These are phyloP conservation scores for Aphaenogaster rudis DNA, from an alignment of 1,140 invertebrate genomes.

Conservation along the genomic window DNA sequence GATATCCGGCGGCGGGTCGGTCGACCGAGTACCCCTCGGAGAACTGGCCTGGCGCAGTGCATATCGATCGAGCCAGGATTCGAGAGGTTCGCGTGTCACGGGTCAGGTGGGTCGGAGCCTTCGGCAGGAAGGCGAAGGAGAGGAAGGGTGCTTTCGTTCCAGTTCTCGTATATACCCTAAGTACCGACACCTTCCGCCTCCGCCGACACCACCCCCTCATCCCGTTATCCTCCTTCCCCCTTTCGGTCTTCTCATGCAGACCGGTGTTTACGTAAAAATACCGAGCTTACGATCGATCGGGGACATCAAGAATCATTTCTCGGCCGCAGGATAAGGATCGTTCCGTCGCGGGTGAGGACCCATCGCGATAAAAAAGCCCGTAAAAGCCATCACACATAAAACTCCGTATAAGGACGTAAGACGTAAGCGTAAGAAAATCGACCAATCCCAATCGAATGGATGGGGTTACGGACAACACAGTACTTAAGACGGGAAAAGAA, in stretches of 20 bases:
- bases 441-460: no score
- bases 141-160: slow-evolving; percentile 42
- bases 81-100: slow-evolving; percentile 70
- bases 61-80: slow-evolving; percentile 63
- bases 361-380: not conserved
- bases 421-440: not conserved
- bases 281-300: slow-evolving; percentile 43
- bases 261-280: slow-evolving; percentile 62
- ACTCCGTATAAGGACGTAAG: not conserved
- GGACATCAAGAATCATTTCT: slow-evolving; percentile 38
- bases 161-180: slow-evolving; percentile 58
- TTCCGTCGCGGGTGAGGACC: not conserved
- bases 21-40: slow-evolving; percentile 41
- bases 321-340: not conserved
- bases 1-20: slow-evolving; percentile 49
- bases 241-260: not conserved
- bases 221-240: not conserved
- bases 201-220: not conserved
- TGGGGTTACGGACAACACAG: no score
- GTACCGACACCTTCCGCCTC: slow-evolving; percentile 56
- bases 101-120: slow-evolving; percentile 66
- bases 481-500: no score
- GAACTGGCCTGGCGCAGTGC: slow-evolving; percentile 41
- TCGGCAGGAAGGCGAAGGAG: slow-evolving; percentile 58
- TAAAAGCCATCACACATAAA: no score